Percentiles rank a stretch among this genome's conserved stretches.
phyloP scores from a whole-genome alignment of 2,113 vertebrate species.

The Pavo muticus region DNA sequence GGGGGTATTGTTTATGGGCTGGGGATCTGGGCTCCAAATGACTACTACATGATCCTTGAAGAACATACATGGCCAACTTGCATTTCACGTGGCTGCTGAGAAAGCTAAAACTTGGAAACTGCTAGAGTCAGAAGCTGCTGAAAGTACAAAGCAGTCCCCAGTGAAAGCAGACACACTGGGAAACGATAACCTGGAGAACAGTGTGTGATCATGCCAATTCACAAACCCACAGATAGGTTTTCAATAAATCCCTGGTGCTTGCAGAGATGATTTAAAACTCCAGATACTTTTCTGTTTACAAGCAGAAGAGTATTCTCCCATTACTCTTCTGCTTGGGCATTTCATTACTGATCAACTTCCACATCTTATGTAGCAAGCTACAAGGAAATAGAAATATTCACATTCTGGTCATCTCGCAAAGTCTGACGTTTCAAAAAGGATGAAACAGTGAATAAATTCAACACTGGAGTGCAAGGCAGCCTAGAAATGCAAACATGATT shows the following conservation, averaged over 20 bases:
- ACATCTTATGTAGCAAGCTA: fast-evolving
- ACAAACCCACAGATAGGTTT: background rate
- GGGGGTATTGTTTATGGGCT: background rate
- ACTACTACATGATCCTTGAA: background rate
- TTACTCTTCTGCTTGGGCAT: background rate
- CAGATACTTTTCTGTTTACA: background rate
- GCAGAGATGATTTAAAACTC: background rate
- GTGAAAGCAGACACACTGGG: background rate
- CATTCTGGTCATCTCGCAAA: background rate
- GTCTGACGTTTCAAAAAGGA: background rate
- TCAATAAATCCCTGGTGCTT: background rate
- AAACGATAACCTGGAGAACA: background rate
- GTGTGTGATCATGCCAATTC: background rate
- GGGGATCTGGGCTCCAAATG: background rate
- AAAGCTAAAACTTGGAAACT: background rate
- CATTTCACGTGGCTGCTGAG: background rate
- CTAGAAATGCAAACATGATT: background rate
- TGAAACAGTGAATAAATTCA: background rate
- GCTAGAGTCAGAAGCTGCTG: background rate
- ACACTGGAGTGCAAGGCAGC: background rate
- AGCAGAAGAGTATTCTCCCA: background rate
- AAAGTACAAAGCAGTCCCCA: background rate
- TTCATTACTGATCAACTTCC: background rate
- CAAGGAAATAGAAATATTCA: background rate
- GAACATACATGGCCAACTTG: background rate